phyloP scores from a whole-genome alignment of 2,113 vertebrate genomes.

The Parus major region DNA sequence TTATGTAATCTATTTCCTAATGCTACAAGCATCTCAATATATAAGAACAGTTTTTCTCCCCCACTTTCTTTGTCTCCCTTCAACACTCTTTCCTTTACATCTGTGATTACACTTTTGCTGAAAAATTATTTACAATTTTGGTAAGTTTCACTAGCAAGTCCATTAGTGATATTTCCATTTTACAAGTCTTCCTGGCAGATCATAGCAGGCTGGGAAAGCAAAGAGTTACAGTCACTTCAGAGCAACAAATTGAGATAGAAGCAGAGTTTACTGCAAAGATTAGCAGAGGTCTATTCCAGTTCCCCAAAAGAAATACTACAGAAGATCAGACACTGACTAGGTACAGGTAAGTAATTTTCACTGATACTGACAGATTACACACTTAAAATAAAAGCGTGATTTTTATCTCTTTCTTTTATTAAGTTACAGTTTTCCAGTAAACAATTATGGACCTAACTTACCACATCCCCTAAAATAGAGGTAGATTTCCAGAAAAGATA shows the following conservation, averaged over 20 bases:
- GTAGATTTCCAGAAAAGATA: not conserved
- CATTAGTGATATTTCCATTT: not conserved
- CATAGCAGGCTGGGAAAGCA: not conserved
- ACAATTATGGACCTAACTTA: not conserved
- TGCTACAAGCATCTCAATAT: not conserved
- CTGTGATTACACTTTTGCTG: not conserved
- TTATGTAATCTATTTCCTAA: not conserved
- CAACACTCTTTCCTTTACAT: not conserved
- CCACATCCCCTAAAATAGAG: not conserved
- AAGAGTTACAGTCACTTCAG: not conserved
- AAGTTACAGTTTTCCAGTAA: not conserved
- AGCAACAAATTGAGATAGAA: not conserved
- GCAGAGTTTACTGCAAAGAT: not conserved
- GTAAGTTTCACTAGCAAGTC: not conserved
- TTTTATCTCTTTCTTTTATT: not conserved
- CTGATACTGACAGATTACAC: not conserved
- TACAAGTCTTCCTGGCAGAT: not conserved
- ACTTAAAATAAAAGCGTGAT: not conserved
- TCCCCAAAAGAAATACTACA: not conserved
- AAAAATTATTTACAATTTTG: not conserved
- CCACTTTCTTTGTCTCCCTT: not conserved
- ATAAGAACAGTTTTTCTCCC: fast-evolving
- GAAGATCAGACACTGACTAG: not conserved
- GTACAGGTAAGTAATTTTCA: not conserved
- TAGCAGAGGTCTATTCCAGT: not conserved